A percentile compares a stretch with the other conserved stretches of the same genome.
Conservation (phyloP, 2,113 vertebrate species). For the Mohoua ochrocephala region DNA sequence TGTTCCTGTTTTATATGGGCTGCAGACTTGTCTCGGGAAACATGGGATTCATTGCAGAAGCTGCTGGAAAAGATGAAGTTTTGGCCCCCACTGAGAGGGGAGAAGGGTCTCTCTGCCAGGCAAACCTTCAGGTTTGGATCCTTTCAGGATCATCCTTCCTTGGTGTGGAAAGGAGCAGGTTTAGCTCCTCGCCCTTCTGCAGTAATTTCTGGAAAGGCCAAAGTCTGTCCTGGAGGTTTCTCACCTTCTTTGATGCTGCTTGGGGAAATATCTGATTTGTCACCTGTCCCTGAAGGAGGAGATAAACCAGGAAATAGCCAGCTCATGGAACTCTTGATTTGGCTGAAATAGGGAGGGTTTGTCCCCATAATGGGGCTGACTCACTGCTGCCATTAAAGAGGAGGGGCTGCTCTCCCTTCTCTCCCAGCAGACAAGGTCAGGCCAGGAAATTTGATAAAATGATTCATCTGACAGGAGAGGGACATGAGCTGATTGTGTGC, state of each 20-base stretch:
- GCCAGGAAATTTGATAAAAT: neutral
- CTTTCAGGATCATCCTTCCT: accelerated
- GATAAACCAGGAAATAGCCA: neutral
- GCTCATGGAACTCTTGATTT: neutral
- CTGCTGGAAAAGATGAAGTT: neutral
- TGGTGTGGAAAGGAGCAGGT: neutral
- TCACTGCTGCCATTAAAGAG: neutral
- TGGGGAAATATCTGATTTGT: neutral
- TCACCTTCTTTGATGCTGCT: neutral
- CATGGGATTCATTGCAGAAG: neutral
- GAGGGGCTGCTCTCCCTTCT: neutral
- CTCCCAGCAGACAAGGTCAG: neutral
- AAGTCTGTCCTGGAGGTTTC: neutral
- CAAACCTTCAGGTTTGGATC: neutral
- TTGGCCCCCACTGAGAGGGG: neutral
- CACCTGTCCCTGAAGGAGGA: neutral
- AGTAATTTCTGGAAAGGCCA: neutral
- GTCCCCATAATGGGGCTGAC: neutral
- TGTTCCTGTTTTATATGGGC: constrained; percentile 37
- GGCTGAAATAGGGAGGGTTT: neutral
- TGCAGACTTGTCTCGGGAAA: neutral
- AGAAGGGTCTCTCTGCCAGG: neutral
- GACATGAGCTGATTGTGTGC: neutral
- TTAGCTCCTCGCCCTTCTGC: neutral
- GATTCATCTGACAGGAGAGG: neutral